Conservation (phyloP, 2,113 vertebrate genomes). For the Dasyurus viverrinus region DNA sequence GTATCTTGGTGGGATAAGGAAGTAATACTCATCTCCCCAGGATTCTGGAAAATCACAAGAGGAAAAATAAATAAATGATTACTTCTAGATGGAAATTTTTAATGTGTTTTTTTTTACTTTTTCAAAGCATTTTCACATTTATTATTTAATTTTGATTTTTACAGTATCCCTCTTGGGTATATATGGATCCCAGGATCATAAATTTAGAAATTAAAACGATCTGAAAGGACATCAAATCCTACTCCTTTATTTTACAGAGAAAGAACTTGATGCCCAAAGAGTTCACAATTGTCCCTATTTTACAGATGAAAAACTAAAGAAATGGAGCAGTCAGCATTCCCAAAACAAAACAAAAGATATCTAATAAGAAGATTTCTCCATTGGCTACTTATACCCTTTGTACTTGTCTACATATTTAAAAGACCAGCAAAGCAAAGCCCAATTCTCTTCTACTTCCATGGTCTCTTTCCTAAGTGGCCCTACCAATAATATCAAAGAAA, state of each 20-base stretch:
- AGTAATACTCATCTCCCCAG: neutral
- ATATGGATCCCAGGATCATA: neutral
- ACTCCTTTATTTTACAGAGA: neutral
- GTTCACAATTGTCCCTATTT: neutral
- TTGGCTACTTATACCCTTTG: neutral
- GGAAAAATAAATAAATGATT: neutral
- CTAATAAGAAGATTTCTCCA: neutral
- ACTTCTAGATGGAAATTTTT: neutral
- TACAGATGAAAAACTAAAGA: neutral
- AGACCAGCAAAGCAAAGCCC: neutral
- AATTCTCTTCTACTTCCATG: neutral
- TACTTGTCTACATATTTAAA: neutral
- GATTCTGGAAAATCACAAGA: neutral
- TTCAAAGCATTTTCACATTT: constrained; percentile 13
- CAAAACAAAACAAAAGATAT: neutral
- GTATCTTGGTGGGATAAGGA: neutral
- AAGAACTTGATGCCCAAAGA: neutral
- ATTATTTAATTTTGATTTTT: constrained; percentile 18
- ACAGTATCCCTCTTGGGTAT: neutral
- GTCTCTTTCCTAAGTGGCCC: constrained; percentile 18
- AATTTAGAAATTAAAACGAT: neutral
- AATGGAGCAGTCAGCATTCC: neutral
- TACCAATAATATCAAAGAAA: neutral
- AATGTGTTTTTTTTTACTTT: constrained; percentile 33
- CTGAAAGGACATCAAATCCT: neutral